Conservation (phyloP, 2,113 vertebrate species). For the Varanus komodoensis region DNA sequence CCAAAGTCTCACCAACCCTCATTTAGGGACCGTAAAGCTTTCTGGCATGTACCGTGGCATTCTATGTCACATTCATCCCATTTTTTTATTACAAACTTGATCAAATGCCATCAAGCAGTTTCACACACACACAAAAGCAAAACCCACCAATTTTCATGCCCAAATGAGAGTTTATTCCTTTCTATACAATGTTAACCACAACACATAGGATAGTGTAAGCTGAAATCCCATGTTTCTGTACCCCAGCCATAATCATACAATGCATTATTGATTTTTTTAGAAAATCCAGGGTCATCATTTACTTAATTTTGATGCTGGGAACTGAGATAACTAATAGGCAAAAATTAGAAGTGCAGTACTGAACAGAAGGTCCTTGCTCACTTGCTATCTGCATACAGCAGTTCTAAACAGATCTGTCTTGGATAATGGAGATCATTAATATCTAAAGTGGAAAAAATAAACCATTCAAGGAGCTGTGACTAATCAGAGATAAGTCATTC, state of each 20-base stretch:
- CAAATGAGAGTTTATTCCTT: neutral
- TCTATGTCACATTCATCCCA: neutral
- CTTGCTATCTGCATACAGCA: slow-evolving; percentile 38
- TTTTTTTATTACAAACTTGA: slow-evolving; percentile 21
- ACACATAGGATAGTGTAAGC: neutral
- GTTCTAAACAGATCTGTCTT: slow-evolving; percentile 36
- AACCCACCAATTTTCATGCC: neutral
- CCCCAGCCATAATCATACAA: slow-evolving; percentile 27
- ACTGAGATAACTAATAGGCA: slow-evolving; percentile 50
- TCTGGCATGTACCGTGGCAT: neutral
- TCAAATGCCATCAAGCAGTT: slow-evolving; percentile 6
- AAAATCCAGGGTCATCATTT: neutral
- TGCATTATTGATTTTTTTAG: slow-evolving; percentile 19
- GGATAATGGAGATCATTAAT: slow-evolving; percentile 51
- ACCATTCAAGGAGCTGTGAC: slow-evolving; percentile 42
- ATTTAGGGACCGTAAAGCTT: neutral
- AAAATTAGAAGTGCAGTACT: slow-evolving; percentile 35
- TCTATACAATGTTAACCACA: neutral
- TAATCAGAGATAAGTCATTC: slow-evolving; percentile 31
- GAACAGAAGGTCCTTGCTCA: slow-evolving; percentile 38
- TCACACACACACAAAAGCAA: neutral
- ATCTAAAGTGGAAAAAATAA: slow-evolving; percentile 47
- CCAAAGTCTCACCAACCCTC: no score
- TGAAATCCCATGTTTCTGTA: slow-evolving; percentile 27
- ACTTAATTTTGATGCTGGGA: slow-evolving; percentile 14